These are phyloP conservation scores for Schizopygopsis pylzovi DNA, from an alignment of 2,797 vertebrate genomes.

Conservation along the genomic window DNA sequence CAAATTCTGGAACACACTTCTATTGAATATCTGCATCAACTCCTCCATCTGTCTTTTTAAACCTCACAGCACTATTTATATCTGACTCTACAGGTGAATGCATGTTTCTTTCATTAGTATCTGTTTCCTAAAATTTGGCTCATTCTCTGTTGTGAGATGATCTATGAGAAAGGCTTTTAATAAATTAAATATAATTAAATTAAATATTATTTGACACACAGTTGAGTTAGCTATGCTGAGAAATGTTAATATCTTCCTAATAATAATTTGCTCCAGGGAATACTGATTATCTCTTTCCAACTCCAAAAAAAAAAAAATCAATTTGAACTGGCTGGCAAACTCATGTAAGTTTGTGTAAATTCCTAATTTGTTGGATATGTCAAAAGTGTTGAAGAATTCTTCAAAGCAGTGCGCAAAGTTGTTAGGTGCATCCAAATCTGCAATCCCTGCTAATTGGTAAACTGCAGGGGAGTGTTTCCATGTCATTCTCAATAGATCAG, in stretches of 20 bases:
- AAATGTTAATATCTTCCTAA: neutral
- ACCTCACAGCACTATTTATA: neutral
- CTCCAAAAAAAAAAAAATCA: neutral
- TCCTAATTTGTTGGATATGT: neutral
- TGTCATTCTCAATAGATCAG: slow-evolving; percentile 18
- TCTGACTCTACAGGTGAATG: neutral
- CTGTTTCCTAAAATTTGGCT: neutral
- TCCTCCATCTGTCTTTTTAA: slow-evolving; percentile 5
- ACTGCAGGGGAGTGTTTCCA: slow-evolving; percentile 6
- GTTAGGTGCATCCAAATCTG: neutral
- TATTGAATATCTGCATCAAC: neutral
- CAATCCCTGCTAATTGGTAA: slow-evolving; percentile 11
- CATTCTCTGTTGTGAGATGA: neutral
- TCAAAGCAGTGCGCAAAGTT: neutral
- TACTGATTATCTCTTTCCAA: neutral
- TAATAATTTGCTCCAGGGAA: neutral
- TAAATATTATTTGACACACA: neutral
- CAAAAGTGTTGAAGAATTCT: neutral
- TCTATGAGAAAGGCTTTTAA: neutral
- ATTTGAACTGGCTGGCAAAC: slow-evolving; percentile 11
- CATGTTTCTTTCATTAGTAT: neutral
- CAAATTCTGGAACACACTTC: neutral
- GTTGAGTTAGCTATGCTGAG: neutral
- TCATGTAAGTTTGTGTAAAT: neutral
- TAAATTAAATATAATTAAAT: neutral